Conservation (phyloP, 2,797 vertebrate species). For the Tauraco hartlaubi region DNA sequence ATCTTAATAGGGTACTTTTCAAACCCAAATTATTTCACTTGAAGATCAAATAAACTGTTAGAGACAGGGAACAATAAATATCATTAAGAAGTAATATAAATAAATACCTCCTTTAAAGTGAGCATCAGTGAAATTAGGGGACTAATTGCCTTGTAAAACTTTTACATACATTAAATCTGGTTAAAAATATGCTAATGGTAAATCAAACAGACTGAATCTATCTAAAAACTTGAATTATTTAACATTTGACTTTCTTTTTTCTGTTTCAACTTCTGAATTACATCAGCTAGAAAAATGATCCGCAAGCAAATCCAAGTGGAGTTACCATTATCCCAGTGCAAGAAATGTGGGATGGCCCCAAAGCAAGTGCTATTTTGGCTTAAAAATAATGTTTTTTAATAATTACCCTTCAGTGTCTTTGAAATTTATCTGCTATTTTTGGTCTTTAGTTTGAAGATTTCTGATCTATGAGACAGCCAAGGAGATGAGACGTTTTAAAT, state of each 20-base stretch:
- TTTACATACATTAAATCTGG: not conserved
- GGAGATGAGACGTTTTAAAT: not conserved
- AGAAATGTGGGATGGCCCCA: not conserved
- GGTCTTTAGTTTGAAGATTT: not conserved
- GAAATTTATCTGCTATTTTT: not conserved
- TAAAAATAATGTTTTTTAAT: not conserved
- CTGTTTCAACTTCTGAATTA: slow-evolving; percentile 9
- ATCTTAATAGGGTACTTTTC: slow-evolving; percentile 19
- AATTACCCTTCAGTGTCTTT: not conserved
- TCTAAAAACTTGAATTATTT: slow-evolving; percentile 22
- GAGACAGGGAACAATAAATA: slow-evolving; percentile 40
- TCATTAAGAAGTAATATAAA: not conserved
- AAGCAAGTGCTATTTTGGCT: not conserved
- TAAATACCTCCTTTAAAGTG: slow-evolving; percentile 4
- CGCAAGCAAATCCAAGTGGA: not conserved
- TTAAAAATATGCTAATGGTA: slow-evolving; percentile 14
- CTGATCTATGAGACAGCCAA: not conserved
- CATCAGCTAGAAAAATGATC: not conserved
- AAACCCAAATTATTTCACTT: slow-evolving; percentile 30
- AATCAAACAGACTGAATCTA: not conserved
- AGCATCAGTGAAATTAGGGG: not conserved
- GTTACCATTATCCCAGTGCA: not conserved
- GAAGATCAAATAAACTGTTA: slow-evolving; percentile 20
- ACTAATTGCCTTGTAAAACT: not conserved
- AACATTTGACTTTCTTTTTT: not conserved